phyloP scores from a whole-genome alignment of 2,113 vertebrate genomes.

The Leptodactylus fuscus region DNA sequence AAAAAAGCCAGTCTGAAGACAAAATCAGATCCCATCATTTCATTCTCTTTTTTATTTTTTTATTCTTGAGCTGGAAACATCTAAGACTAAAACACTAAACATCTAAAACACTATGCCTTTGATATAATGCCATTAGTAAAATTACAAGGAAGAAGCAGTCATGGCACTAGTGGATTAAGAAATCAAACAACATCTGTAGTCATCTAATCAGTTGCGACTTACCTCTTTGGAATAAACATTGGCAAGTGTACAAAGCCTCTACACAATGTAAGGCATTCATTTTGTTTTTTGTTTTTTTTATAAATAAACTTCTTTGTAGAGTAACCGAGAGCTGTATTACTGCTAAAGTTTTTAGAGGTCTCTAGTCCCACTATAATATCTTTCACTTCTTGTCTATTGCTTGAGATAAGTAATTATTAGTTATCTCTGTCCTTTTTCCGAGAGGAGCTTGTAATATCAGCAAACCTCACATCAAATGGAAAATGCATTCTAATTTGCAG shows the following conservation, averaged over 20 bases:
- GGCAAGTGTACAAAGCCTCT: background rate
- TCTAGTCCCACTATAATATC: no score
- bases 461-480: no score
- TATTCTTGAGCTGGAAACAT: background rate
- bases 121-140: background rate
- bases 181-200: background rate
- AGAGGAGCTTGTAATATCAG: no score
- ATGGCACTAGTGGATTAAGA: background rate
- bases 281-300: no score
- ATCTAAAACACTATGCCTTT: background rate
- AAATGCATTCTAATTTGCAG: no score
- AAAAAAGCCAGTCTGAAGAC: background rate
- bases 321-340: no score
- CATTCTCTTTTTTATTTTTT: background rate
- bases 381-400: no score
- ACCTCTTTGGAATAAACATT: background rate
- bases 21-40: background rate
- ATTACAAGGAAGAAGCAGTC: background rate
- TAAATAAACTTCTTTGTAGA: no score
- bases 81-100: background rate
- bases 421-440: no score
- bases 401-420: no score
- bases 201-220: background rate
- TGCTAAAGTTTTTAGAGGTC: no score
- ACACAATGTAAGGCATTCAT: no score